Evolutionary conservation across 2,888 invertebrate species (phyloP), one percentile per base, ranked within the genome.

Genomic region (Hypomecis punctinalis): DNA sequence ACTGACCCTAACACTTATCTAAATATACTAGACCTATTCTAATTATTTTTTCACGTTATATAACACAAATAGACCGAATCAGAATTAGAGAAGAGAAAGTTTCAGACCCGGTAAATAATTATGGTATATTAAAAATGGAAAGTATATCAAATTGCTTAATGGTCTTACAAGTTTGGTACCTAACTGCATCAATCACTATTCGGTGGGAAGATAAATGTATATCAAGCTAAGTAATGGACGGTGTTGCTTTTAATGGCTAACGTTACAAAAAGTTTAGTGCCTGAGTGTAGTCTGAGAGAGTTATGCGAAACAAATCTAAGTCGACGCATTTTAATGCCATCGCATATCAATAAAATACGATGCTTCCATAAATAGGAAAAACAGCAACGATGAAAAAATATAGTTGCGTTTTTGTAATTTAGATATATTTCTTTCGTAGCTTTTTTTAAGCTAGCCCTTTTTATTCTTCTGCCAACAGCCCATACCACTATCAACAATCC

Each of bases 1-100:
- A 23, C 23, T 23, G 23, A 23, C 23, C 23, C 23, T 23, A 2
- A 23, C 68, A 73, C 68, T 53, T 68, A 72, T 75, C 70, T 72
- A 68, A 63, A 66, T 67, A 72, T 77, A 23, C 23, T 39, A 75
- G 66, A 70, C 55, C 68, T 71, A 73, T 72, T 71, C 67, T 63
- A 63, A 74, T 74, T 74, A 74, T 61, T 73, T 78, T 76, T 76
- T 76, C 68, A 70, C 43, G 73, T 79, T 79, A 72, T 73, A 72
- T 70, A 79, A 80, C 61, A 59, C 45, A 63, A 69, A 59, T 45
- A 66, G 67, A 59, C 75, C 76, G 73, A 76, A 74, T 72, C 73
- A 76, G 82, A 83, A 84, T 72, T 77, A 67, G 70, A 82, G 79
- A 82, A 84, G 85, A 80, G 89, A 90, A 90, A 90, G 88, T 83